These are phyloP conservation scores for Argopecten irradians DNA, from an alignment of 1,140 invertebrate genomes.

Conservation along the genomic window DNA sequence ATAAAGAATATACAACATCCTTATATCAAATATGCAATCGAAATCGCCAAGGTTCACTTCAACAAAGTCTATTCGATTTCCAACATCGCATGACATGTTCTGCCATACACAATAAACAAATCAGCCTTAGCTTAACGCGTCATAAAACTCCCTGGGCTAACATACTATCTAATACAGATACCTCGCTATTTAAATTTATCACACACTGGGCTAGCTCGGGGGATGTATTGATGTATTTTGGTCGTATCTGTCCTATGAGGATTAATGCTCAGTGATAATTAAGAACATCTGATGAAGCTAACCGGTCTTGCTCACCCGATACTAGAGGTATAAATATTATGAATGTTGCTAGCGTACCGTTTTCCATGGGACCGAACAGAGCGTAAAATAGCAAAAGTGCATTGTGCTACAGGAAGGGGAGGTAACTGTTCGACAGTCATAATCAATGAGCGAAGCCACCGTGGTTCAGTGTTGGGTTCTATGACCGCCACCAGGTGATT, in stretches of 20 bases:
- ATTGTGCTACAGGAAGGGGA: neutral
- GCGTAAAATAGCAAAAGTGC: conserved; percentile 9
- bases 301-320: neutral
- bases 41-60: neutral
- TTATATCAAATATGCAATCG: neutral
- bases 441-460: neutral
- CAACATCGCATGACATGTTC: neutral
- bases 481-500: neutral
- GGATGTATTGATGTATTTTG: neutral
- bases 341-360: neutral
- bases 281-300: neutral
- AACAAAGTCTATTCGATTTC: neutral
- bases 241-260: neutral
- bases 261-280: neutral
- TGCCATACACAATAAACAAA: neutral
- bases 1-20: neutral
- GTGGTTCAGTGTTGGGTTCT: neutral
- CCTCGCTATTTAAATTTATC: neutral
- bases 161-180: neutral
- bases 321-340: neutral
- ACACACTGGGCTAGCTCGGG: neutral
- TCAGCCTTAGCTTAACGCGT: neutral
- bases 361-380: neutral
- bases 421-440: neutral
- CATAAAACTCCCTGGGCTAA: neutral